Conservation (phyloP, 2,888 invertebrate genomes). For the Sesia bembeciformis region DNA sequence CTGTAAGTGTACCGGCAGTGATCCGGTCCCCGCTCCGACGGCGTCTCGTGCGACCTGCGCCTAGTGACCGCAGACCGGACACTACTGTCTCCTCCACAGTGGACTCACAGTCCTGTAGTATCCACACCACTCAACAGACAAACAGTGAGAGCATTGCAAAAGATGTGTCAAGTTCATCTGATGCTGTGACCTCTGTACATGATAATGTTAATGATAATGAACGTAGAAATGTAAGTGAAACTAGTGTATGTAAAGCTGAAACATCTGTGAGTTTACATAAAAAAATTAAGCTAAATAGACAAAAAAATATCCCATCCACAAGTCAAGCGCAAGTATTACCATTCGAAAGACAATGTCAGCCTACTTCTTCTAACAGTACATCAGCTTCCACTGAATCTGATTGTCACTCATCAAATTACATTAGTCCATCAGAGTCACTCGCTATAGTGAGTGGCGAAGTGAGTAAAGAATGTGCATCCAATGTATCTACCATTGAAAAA, state of each 20-base stretch:
- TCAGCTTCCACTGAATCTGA: conserved; percentile 16
- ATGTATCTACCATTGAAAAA: not conserved
- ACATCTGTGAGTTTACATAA: conserved; percentile 56
- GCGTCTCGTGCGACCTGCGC: conserved; percentile 53
- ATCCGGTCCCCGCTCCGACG: conserved; percentile 50
- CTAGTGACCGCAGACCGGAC: conserved; percentile 54
- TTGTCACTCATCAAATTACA: conserved; percentile 18
- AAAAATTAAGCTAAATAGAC: conserved; percentile 66
- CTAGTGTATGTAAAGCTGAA: conserved; percentile 69
- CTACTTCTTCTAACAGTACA: conserved; percentile 42
- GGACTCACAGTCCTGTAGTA: conserved; percentile 41
- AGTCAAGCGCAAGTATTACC: conserved; percentile 17
- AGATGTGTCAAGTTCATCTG: conserved; percentile 68
- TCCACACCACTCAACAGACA: conserved; percentile 29
- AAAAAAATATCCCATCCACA: conserved; percentile 39
- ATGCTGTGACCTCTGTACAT: conserved; percentile 48
- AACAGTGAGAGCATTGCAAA: conserved; percentile 45
- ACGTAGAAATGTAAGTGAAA: conserved; percentile 62
- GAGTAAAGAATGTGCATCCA: not conserved
- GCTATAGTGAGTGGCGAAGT: conserved; percentile 5
- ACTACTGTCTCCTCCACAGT: conserved; percentile 65
- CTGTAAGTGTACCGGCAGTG: conserved; percentile 13
- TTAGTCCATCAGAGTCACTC: conserved; percentile 20
- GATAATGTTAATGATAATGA: conserved; percentile 56
- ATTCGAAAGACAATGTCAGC: conserved; percentile 44